These are phyloP conservation scores for Actinemys pallida DNA, from an alignment of 2,113 vertebrate genomes.

Conservation along the genomic window DNA sequence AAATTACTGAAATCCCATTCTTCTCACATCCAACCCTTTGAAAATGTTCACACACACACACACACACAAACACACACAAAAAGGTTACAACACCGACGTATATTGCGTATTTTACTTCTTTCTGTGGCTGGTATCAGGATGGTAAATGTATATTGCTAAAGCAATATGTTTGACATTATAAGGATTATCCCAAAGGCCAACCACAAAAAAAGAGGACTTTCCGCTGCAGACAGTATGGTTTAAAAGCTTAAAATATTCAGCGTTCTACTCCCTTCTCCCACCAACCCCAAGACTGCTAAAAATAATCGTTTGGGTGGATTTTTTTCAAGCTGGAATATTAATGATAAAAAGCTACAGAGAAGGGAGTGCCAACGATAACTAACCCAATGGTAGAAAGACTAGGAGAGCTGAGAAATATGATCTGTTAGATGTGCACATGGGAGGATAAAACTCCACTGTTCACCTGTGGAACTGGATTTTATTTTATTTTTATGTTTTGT, in stretches of 20 bases:
- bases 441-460: background rate
- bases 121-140: background rate
- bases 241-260: conserved; percentile 8
- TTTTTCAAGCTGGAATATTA: background rate
- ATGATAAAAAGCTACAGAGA: background rate
- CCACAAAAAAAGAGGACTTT: background rate
- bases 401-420: background rate
- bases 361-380: background rate
- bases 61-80: too few species aligned
- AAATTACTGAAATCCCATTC: background rate
- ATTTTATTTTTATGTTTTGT: background rate
- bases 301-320: background rate
- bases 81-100: background rate
- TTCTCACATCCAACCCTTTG: background rate
- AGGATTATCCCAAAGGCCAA: background rate
- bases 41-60: background rate
- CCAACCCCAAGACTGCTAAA: background rate
- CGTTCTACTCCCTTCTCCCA: background rate
- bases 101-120: background rate
- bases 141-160: background rate
- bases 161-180: background rate
- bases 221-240: background rate
- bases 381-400: accelerated
- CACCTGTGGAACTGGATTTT: background rate
- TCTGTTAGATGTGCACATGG: accelerated